Conservation (phyloP, 2,888 invertebrate species). For the Agrochola litura region DNA sequence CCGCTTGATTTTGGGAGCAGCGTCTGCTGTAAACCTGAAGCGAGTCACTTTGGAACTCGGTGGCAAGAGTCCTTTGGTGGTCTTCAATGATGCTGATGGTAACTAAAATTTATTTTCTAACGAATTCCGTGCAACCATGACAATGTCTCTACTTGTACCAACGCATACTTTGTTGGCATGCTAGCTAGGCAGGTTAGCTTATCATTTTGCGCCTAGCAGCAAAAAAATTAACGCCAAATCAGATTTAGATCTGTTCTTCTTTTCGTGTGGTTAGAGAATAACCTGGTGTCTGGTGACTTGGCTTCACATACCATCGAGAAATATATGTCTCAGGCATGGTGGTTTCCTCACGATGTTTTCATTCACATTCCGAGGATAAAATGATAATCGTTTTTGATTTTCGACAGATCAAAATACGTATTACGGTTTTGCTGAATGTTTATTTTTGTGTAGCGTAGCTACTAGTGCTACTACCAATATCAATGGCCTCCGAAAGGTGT, state of each 20-base stretch:
- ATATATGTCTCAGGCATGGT: no score
- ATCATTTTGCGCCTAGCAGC: not conserved
- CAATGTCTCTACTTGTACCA: not conserved
- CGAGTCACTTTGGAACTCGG: slow-evolving; percentile 96
- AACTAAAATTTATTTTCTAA: slow-evolving; percentile 60
- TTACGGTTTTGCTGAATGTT: no score
- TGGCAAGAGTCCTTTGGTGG: slow-evolving; percentile 96
- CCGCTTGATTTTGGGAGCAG: slow-evolving; percentile 91
- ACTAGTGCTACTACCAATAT: no score
- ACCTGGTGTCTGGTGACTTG: no score
- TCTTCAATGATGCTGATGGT: slow-evolving; percentile 95
- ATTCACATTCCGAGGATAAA: no score
- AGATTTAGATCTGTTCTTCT: not conserved
- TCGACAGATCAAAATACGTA: not conserved
- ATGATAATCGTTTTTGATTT: not conserved
- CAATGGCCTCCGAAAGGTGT: not conserved
- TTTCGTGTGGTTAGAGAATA: no score
- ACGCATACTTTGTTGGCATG: not conserved
- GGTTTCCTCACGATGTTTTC: no score
- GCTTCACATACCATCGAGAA: no score
- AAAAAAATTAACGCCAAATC: not conserved
- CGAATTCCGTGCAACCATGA: not conserved
- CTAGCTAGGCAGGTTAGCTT: not conserved
- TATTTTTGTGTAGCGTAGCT: not conserved
- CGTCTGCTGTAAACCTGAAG: slow-evolving; percentile 95